phyloP scores from a whole-genome alignment of 2,797 vertebrate genomes.

The Brachyalestes nurse region DNA sequence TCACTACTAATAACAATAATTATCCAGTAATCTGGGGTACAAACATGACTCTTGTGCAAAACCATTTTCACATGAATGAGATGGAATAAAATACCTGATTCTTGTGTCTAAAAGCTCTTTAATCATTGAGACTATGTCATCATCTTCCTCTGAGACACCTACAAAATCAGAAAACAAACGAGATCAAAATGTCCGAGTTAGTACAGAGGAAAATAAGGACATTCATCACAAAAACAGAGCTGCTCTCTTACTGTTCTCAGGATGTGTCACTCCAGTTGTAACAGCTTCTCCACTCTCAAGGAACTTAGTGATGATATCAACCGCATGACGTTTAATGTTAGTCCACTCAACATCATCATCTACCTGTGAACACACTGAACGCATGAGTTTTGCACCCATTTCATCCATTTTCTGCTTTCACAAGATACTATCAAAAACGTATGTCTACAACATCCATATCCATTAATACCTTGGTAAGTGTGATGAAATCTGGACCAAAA shows the following conservation, averaged over 20 bases:
- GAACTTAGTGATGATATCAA: constrained; percentile 76
- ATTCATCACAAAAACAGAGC: neutral
- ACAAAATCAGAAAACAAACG: constrained; percentile 7
- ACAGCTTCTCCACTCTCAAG: constrained; percentile 79
- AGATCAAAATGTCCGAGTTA: neutral
- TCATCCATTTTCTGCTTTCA: neutral
- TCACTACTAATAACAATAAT: neutral
- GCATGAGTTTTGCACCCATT: neutral
- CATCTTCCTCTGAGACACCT: constrained; percentile 81
- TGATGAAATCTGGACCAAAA: constrained; percentile 86
- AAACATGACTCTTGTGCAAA: neutral
- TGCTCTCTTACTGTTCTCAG: constrained; percentile 77
- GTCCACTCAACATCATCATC: constrained; percentile 82
- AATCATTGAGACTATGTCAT: constrained; percentile 83
- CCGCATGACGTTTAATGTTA: constrained; percentile 74
- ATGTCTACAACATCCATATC: constrained; percentile 6
- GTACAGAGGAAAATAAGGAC: neutral
- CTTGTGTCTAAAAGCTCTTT: constrained; percentile 85
- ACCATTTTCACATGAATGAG: neutral
- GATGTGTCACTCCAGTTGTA: constrained; percentile 70
- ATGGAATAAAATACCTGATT: constrained; percentile 74
- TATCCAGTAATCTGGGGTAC: neutral
- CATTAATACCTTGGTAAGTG: constrained; percentile 80
- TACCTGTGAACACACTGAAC: constrained; percentile 59
- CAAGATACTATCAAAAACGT: neutral